Evolutionary conservation across 2,888 invertebrate genomes (phyloP), one percentile per base, ranked within the genome.

Genomic region (Mimumesa dahlbomi): DNA sequence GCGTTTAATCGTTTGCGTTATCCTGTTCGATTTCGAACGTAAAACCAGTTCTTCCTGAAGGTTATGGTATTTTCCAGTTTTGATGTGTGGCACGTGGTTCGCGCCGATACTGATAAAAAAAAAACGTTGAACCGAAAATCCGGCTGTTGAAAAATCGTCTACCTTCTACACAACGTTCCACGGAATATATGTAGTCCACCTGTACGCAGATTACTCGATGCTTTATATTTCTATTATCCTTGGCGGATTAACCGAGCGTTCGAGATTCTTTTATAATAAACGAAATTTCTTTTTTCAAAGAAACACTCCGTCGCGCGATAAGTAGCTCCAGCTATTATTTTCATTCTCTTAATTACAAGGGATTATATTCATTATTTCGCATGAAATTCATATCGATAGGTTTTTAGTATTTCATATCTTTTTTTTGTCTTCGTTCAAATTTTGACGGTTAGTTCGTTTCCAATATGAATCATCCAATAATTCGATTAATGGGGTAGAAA

Each of bases 41-140:
- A 81, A 80, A 83, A 83, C 77, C 82, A 59, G 77, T 75, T 50
- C 46, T 58, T 31, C 57, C 75, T 49, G 57, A 50, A 58, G 16
- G 31, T 36, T 16, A 22, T 31, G 42, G 29, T 29, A 21, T 73
- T 68, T n/a, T n/a, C n/a, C n/a, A n/a, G n/a, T n/a, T n/a, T n/a
- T n/a, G n/a, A n/a, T 6, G 16, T 38, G 22, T 31, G 34, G n/a
- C 5, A 5, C 18, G 18, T 5, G 1, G 14, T 40, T 2, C 5
- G 16, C 7, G 21, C 4, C 7, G 16, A 31, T 9, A 13, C 19
- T 22, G 49, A 25, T n/a, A n/a, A n/a, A n/a, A n/a, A n/a, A 54
- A 62, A 61, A 31, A 45, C 1, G n/a, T 52, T 36, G 29, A 77
- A 76, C 73, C 62, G 53, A 76, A n/a, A 76, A 73, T 66, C 63